Base-by-base conservation (phyloP, 2,888 invertebrate genomes). In the Platycheirus albimanus region DNA sequence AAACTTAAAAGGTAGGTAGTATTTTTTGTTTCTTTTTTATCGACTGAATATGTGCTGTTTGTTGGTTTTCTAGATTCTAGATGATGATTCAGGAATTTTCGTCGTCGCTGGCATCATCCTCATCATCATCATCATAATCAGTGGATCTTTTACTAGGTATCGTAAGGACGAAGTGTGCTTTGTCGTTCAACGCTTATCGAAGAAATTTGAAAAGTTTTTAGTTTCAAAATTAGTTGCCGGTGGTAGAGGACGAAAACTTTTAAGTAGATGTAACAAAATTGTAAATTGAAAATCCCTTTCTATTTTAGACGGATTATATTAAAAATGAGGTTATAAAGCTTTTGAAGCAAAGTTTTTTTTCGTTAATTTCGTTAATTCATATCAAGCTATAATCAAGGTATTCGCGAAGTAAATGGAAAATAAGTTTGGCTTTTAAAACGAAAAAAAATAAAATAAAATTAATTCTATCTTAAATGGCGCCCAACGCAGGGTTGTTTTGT, bases 161-260 rank as follows among this genome's bases (percentile, higher is more conserved):
- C 30, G 49, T 61, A 33, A 17, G 49, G 10, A 56, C 10, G 41
- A 6, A n/a, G 15, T 56, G 30, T 38, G 20, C 11, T 51, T 41
- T 49, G 54, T 36, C 66, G 61, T 56, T 66, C 30, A 33, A 6
- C 43, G 17, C 61, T 63, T 52, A 64, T 74, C 45, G 71, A 76
- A 71, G 71, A 76, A 81, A 77, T 76, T 81, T 70, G 52, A 52
- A 76, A 71, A 77, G 47, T 69, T 81, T 61, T 38, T 15, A 19
- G 41, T 54, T 71, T 71, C 30, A 24, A 76, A 76, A 66, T 81
- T 43, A 70, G 64, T 75, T 70, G 54, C 67, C 8, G 61, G 41
- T 11, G 15, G 36, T 17, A 15, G 20, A 17, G 15, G 36, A 20
- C 20, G 17, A 19, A 47, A 52, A 67, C 20, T 58, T 58, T 74